Percentiles rank a stretch among this genome's conserved stretches.
These are phyloP conservation scores for Alces alces DNA, from an alignment of 2,113 vertebrate genomes.

Conservation along the genomic window DNA sequence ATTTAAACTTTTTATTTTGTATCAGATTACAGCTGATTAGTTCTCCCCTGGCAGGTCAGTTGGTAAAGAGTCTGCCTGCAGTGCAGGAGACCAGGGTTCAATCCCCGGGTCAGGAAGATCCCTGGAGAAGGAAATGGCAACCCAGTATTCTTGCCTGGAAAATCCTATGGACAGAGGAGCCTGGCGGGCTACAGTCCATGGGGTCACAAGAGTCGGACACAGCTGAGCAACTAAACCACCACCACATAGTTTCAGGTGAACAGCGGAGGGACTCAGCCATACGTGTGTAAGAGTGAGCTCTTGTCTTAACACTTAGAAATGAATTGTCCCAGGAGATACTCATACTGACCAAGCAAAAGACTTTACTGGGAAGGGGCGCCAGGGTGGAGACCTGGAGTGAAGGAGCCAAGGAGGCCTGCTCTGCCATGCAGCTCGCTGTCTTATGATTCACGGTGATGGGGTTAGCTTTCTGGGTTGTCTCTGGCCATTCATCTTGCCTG, in stretches of 20 bases:
- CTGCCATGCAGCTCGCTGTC: fast-evolving
- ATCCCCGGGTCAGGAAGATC: not conserved
- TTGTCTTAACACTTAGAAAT: not conserved
- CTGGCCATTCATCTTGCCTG: not conserved
- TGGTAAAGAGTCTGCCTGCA: not conserved
- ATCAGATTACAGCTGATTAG: not conserved
- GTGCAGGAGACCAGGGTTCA: not conserved
- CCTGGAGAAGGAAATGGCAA: not conserved
- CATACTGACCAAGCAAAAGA: not conserved
- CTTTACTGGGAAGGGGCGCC: not conserved
- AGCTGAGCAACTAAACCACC: not conserved
- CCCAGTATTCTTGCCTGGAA: not conserved
- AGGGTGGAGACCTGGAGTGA: not conserved
- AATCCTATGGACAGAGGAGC: not conserved
- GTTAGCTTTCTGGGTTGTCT: not conserved
- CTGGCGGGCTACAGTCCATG: not conserved
- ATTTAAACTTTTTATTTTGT: not conserved
- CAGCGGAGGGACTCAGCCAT: not conserved
- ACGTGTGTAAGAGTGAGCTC: not conserved
- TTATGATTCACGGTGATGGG: fast-evolving
- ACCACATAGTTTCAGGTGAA: not conserved
- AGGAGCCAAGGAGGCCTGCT: not conserved
- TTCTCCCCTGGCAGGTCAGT: not conserved
- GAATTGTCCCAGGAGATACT: not conserved
- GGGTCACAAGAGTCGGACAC: not conserved